Evolutionary conservation across 2,113 vertebrate species (phyloP).

Genomic region (Prochilodus magdalenae): DNA sequence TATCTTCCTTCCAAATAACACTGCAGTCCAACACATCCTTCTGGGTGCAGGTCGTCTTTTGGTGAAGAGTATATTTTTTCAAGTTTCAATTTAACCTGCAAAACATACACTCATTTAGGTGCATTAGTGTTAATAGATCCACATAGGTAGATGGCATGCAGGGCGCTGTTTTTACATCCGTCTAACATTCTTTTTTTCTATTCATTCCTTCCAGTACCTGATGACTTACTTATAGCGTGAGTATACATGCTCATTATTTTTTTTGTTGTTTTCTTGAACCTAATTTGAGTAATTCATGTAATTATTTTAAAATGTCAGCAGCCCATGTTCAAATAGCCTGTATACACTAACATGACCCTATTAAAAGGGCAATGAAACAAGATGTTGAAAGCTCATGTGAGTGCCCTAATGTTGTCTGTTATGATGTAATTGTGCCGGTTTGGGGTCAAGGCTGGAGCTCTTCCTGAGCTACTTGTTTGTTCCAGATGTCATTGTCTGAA

Average conservation of each 20-base stretch:
- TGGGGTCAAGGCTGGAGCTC: neutral
- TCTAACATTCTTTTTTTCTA: neutral
- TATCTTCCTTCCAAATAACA: no score
- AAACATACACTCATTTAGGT: no score
- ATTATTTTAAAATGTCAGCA: neutral
- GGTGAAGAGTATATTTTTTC: no score
- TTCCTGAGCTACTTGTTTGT: neutral
- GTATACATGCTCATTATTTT: conserved; percentile 65
- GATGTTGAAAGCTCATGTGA: neutral
- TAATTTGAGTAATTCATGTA: neutral
- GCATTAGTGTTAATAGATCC: no score
- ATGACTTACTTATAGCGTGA: conserved; percentile 91
- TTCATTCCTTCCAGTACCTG: conserved; percentile 84
- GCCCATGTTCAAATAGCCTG: neutral
- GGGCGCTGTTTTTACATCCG: no score
- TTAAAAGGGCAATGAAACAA: neutral
- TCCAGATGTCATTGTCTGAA: conserved; percentile 32
- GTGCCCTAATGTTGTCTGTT: neutral
- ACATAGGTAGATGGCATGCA: no score
- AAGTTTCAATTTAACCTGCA: no score
- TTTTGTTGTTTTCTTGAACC: neutral
- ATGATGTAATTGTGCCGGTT: neutral
- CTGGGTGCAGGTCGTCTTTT: no score
- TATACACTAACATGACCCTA: neutral
- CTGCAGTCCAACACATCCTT: no score